phyloP scores from a whole-genome alignment of 2,888 invertebrate genomes.

The Brachypalpus laphriformis region DNA sequence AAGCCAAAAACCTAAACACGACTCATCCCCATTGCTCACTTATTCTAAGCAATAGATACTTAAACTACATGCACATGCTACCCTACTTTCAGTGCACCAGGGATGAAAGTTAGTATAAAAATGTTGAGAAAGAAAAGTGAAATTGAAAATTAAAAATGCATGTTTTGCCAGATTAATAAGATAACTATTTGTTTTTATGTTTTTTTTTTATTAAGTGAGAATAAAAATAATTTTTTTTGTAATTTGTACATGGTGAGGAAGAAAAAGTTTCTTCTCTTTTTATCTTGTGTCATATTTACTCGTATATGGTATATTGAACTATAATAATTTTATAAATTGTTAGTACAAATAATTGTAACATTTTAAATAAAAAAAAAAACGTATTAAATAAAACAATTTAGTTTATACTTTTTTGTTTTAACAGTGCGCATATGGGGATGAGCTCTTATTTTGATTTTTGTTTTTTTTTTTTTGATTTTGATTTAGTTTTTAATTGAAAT shows the following conservation, averaged over 20 bases:
- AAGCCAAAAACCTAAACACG: slow-evolving; percentile 22
- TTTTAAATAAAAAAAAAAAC: background rate
- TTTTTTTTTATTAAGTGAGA: slow-evolving; percentile 52
- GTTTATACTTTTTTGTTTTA: slow-evolving; percentile 22
- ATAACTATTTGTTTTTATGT: slow-evolving; percentile 38
- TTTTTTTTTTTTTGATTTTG: slow-evolving; percentile 24
- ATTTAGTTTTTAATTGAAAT: slow-evolving; percentile 13
- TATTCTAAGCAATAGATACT: slow-evolving; percentile 23
- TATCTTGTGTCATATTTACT: slow-evolving; percentile 34
- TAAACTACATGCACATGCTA: slow-evolving; percentile 58
- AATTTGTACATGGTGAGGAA: slow-evolving; percentile 65
- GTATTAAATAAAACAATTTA: slow-evolving; percentile 39
- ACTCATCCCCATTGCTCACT: slow-evolving; percentile 70
- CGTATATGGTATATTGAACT: slow-evolving; percentile 39
- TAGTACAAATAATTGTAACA: slow-evolving; percentile 56
- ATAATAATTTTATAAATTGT: slow-evolving; percentile 48
- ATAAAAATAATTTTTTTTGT: slow-evolving; percentile 57
- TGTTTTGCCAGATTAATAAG: slow-evolving; percentile 51
- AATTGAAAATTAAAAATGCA: slow-evolving; percentile 54
- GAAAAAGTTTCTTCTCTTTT: slow-evolving; percentile 11
- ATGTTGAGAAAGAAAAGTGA: slow-evolving; percentile 11
- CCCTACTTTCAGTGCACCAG: slow-evolving; percentile 19
- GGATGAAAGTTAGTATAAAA: slow-evolving; percentile 48
- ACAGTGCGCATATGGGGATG: slow-evolving; percentile 71
- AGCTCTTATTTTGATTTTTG: slow-evolving; percentile 44